A percentile compares a stretch with the other conserved stretches of the same genome.
These are phyloP conservation scores for Euwallacea similis DNA, from an alignment of 1,140 invertebrate genomes.

Conservation along the genomic window DNA sequence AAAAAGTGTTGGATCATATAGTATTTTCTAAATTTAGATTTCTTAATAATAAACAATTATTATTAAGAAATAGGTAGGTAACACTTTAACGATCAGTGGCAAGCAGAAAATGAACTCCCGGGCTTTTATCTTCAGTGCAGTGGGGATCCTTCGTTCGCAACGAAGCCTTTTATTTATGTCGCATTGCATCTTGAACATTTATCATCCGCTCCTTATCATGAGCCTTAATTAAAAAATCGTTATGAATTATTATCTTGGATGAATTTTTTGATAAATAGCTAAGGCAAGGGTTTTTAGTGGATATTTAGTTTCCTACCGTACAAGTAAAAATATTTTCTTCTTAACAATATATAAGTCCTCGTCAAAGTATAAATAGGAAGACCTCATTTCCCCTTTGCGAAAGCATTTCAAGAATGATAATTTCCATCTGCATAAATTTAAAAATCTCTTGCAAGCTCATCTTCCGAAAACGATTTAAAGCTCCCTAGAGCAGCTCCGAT, in stretches of 20 bases:
- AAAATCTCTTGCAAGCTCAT: slow-evolving; percentile 28
- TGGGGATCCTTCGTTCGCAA: slow-evolving; percentile 16
- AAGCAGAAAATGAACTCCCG: no score
- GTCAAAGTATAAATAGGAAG: no score
- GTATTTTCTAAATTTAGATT: no score
- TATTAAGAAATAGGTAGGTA: no score
- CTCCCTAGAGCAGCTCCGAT: slow-evolving; percentile 25
- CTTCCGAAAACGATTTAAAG: slow-evolving; percentile 36
- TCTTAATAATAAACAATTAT: no score
- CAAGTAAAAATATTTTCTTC: no score
- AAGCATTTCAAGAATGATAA: slow-evolving; percentile 3
- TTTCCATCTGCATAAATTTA: slow-evolving; percentile 34
- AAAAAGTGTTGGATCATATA: no score
- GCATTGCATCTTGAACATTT: slow-evolving; percentile 46
- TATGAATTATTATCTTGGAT: slow-evolving; percentile 47
- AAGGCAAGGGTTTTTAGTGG: no score
- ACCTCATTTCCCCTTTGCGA: no score
- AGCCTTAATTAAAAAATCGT: slow-evolving; percentile 48
- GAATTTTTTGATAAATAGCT: slow-evolving; percentile 39
- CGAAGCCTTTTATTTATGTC: slow-evolving; percentile 42
- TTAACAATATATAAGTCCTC: no score
- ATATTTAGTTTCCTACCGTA: no score
- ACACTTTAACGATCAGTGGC: no score
- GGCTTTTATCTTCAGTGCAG: slow-evolving; percentile 33
- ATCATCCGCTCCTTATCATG: slow-evolving; percentile 43